A percentile compares a stretch with the other conserved stretches of the same genome.
Conservation (phyloP, 2,888 invertebrate species). For the Cryptosula pallasiana region DNA sequence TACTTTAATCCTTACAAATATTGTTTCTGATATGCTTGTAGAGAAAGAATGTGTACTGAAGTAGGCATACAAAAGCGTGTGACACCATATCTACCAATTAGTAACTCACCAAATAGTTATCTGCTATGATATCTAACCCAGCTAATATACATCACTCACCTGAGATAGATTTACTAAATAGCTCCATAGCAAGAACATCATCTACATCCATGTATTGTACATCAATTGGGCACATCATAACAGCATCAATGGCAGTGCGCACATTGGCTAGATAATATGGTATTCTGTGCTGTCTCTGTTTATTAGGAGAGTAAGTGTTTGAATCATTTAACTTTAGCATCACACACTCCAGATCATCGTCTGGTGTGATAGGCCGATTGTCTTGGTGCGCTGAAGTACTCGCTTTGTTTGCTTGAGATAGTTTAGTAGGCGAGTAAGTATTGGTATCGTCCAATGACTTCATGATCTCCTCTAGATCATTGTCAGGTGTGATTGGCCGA, state of each 20-base stretch:
- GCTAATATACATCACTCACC: no score
- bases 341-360: not conserved
- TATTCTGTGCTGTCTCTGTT: not conserved
- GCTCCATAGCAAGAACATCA: not conserved
- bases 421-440: not conserved
- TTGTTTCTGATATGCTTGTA: no score
- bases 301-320: not conserved
- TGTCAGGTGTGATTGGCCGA: not conserved
- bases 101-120: no score
- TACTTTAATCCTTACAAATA: no score
- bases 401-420: not conserved
- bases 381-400: not conserved
- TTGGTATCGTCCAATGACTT: not conserved
- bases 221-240: not conserved
- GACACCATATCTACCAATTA: no score
- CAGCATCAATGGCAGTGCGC: not conserved
- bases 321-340: not conserved
- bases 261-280: slow-evolving; percentile 13
- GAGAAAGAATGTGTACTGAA: no score
- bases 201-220: not conserved
- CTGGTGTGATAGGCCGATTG: not conserved
- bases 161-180: no score
- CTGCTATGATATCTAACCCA: no score
- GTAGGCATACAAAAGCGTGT: no score
- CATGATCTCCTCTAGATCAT: slow-evolving; percentile 9